Conservation (phyloP, 1,140 invertebrate genomes). For the Lerema accius region DNA sequence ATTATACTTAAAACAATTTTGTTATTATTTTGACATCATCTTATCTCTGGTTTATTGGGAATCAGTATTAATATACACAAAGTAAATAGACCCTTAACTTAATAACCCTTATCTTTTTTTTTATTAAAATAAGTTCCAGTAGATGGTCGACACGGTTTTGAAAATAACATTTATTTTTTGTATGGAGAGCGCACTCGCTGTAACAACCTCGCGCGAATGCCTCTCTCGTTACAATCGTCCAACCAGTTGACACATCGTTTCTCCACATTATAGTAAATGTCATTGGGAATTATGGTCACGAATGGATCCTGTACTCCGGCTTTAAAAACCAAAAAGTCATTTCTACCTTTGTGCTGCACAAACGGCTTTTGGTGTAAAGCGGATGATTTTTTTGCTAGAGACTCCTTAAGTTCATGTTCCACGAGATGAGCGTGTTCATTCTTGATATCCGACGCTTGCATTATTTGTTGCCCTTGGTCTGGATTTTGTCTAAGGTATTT, state of each 20-base stretch:
- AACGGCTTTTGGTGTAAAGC: slow-evolving; percentile 49
- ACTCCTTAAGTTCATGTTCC: slow-evolving; percentile 53
- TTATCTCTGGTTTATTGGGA: too few species aligned
- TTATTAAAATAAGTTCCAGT: too few species aligned
- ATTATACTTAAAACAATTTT: slow-evolving; percentile 31
- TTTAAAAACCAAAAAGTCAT: slow-evolving; percentile 56
- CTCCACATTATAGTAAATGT: slow-evolving; percentile 65
- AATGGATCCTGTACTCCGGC: slow-evolving; percentile 43
- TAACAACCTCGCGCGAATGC: slow-evolving; percentile 49
- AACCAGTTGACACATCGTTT: slow-evolving; percentile 70
- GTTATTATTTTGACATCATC: not conserved
- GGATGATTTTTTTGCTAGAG: slow-evolving; percentile 47
- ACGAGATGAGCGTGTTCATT: slow-evolving; percentile 42
- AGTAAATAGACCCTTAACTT: too few species aligned
- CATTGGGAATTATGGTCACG: slow-evolving; percentile 60
- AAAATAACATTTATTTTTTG: too few species aligned
- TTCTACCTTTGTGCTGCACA: slow-evolving; percentile 52
- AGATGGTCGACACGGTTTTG: too few species aligned
- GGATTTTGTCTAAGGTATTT: not conserved
- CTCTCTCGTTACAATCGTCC: slow-evolving; percentile 62
- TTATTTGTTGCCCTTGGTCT: slow-evolving; percentile 35
- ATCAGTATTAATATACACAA: too few species aligned
- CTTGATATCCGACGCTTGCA: slow-evolving; percentile 30
- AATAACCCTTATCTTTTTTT: too few species aligned
- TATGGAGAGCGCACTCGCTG: slow-evolving; percentile 44